phyloP scores from a whole-genome alignment of 2,888 invertebrate species.

The Athalia rosae region DNA sequence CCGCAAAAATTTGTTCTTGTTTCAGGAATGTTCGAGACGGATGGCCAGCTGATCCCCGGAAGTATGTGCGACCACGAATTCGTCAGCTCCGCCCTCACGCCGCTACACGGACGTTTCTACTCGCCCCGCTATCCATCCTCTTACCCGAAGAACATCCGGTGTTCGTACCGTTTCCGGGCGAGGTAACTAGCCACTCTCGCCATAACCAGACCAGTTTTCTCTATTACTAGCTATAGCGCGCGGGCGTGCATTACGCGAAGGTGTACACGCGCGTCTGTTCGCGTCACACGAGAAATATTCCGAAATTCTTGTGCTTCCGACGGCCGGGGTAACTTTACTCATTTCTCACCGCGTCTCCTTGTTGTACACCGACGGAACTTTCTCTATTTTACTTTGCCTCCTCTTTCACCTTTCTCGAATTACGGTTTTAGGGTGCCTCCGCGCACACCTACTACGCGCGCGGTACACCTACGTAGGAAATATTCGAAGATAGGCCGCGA shows the following conservation, averaged over 20 bases:
- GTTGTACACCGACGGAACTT: slow-evolving; percentile 61
- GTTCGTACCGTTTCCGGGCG: slow-evolving; percentile 92
- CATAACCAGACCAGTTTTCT: neutral
- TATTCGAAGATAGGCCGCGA: slow-evolving; percentile 36
- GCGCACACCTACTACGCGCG: too few species aligned
- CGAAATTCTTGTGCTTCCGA: slow-evolving; percentile 63
- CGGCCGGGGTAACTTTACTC: slow-evolving; percentile 62
- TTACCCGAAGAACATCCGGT: slow-evolving; percentile 93
- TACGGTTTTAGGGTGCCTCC: slow-evolving; percentile 37
- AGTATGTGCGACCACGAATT: slow-evolving; percentile 92
- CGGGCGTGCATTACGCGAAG: too few species aligned
- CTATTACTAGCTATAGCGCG: slow-evolving; percentile 32
- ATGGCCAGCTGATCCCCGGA: slow-evolving; percentile 84
- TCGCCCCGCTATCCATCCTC: slow-evolving; percentile 97
- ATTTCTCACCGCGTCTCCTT: slow-evolving; percentile 65
- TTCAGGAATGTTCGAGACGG: slow-evolving; percentile 87
- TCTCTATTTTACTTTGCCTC: slow-evolving; percentile 32
- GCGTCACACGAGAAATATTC: slow-evolving; percentile 58
- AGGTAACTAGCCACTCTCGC: slow-evolving; percentile 76
- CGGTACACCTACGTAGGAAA: too few species aligned
- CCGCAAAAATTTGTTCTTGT: slow-evolving; percentile 64
- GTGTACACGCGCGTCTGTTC: slow-evolving; percentile 39
- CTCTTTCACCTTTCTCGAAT: slow-evolving; percentile 41
- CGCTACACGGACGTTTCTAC: slow-evolving; percentile 86
- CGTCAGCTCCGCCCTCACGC: slow-evolving; percentile 82